phyloP scores from a whole-genome alignment of 2,888 invertebrate species.

The Andrena haemorrhoa region DNA sequence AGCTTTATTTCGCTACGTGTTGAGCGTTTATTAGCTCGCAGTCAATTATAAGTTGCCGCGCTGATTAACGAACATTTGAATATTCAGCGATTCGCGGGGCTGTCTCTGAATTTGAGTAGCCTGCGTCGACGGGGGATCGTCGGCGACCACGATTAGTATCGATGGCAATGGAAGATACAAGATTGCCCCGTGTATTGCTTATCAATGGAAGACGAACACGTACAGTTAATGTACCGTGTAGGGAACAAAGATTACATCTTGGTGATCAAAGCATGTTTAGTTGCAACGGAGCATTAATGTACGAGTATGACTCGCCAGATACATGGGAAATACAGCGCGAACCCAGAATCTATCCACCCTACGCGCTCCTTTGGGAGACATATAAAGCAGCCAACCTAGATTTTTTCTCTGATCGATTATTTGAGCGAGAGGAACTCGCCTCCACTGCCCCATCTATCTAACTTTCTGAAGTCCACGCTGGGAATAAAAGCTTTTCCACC shows the following conservation, averaged over 20 bases:
- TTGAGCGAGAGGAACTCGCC: slow-evolving; percentile 34
- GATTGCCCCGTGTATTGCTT: too few relatives aligned
- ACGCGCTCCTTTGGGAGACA: slow-evolving; percentile 59
- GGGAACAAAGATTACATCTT: too few relatives aligned
- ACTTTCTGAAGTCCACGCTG: slow-evolving; percentile 34
- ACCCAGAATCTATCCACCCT: slow-evolving; percentile 59
- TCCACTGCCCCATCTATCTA: not conserved
- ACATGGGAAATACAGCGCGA: slow-evolving; percentile 55
- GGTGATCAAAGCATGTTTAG: slow-evolving; percentile 42
- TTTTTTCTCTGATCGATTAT: slow-evolving; percentile 63
- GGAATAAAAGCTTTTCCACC: slow-evolving; percentile 1
- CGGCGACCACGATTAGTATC: too few relatives aligned
- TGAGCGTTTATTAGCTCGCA: not conserved
- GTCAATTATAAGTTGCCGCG: slow-evolving; percentile 20
- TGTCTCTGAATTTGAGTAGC: not conserved
- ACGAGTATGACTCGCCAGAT: slow-evolving; percentile 46
- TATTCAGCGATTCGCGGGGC: slow-evolving; percentile 11
- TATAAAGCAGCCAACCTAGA: slow-evolving; percentile 69
- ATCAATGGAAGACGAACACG: too few relatives aligned
- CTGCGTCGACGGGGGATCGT: not conserved
- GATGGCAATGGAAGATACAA: too few relatives aligned
- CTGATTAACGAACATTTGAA: slow-evolving; percentile 21
- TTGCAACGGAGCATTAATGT: slow-evolving; percentile 57
- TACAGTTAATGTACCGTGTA: too few relatives aligned
- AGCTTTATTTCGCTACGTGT: slow-evolving; percentile 47